A percentile compares a stretch with the other conserved stretches of the same genome.
phyloP scores from a whole-genome alignment of 2,888 invertebrate species.

The Hyposoter didymator region DNA sequence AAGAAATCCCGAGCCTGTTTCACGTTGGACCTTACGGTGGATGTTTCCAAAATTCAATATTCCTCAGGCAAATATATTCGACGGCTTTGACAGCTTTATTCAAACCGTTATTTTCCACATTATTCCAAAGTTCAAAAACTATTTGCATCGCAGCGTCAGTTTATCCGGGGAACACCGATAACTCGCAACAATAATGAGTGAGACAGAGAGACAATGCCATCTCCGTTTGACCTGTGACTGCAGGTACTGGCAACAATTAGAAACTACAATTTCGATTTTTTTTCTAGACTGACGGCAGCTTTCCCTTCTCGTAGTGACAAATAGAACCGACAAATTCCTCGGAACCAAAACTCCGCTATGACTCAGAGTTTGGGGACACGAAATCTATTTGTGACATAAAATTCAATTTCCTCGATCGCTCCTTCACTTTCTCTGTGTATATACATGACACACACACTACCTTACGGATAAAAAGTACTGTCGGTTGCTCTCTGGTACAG shows the following conservation, averaged over 20 bases:
- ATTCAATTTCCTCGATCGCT: constrained; percentile 54
- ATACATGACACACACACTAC: not conserved
- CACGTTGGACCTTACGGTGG: not conserved
- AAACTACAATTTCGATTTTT: constrained; percentile 11
- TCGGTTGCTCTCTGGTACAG: constrained; percentile 3
- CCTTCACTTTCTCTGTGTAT: not conserved
- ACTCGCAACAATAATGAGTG: not conserved
- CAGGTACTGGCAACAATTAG: not conserved
- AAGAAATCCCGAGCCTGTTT: constrained; percentile 19
- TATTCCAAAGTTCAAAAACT: not conserved
- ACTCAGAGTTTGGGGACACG: constrained; percentile 27
- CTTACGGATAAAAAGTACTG: not conserved
- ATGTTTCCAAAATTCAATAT: constrained; percentile 21
- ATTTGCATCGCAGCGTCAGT: not conserved
- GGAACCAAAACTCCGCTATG: constrained; percentile 9
- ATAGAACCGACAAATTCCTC: constrained; percentile 23
- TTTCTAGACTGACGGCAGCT: not conserved
- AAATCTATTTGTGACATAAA: constrained; percentile 62
- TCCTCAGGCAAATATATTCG: not conserved
- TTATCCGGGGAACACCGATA: not conserved
- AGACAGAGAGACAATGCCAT: not conserved
- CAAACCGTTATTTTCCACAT: not conserved
- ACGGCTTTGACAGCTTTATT: not conserved
- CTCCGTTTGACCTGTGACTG: not conserved
- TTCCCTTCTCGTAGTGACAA: not conserved